Conservation (phyloP, 1,140 invertebrate species). For the Cherax destructor region DNA sequence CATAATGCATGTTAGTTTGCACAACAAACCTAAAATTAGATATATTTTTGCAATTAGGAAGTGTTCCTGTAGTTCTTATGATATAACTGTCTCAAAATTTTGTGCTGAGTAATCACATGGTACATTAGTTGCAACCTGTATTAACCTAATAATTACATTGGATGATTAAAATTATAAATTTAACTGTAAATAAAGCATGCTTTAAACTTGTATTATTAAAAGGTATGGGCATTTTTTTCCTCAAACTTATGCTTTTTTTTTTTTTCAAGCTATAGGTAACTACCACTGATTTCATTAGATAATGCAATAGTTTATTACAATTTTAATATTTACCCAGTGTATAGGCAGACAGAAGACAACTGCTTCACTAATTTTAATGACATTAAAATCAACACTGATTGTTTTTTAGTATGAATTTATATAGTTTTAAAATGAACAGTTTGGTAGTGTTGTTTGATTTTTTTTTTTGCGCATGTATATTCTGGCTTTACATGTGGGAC, state of each 20-base stretch:
- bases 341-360: too few species aligned
- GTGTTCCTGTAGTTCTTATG: background rate
- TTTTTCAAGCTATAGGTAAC: background rate
- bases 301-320: too few species aligned
- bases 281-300: background rate
- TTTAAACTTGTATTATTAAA: background rate
- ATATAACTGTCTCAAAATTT: background rate
- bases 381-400: too few species aligned
- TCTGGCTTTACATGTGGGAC: background rate
- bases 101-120: background rate
- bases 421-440: too few species aligned
- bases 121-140: background rate
- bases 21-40: background rate
- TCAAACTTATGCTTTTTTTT: background rate
- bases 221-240: background rate
- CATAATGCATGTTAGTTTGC: background rate
- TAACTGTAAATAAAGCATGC: background rate
- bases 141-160: background rate
- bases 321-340: too few species aligned
- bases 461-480: background rate
- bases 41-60: background rate
- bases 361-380: too few species aligned
- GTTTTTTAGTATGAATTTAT: too few species aligned
- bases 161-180: background rate
- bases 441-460: too few species aligned